Evolutionary conservation across 2,888 invertebrate species (phyloP).

Genomic region (Sipha maydis): DNA sequence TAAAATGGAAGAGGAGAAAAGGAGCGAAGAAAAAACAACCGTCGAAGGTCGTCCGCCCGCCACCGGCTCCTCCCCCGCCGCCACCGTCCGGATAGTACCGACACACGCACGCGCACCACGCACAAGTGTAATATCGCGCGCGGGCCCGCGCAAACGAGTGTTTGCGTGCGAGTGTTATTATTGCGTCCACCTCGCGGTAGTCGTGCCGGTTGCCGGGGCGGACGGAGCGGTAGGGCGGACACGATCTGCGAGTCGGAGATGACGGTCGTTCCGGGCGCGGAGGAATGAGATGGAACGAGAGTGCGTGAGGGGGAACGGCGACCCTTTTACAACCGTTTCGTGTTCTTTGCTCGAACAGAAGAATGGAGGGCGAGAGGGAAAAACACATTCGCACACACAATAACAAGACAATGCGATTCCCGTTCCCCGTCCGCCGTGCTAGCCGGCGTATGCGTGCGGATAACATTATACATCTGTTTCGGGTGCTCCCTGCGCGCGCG

Average conservation of each 20-base stretch:
- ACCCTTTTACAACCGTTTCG: constrained; percentile 29
- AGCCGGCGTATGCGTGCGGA: too few relatives aligned
- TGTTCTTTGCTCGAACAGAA: background rate
- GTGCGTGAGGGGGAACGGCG: background rate
- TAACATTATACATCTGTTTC: too few relatives aligned
- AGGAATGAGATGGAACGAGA: background rate
- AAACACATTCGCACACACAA: background rate
- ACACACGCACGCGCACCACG: background rate
- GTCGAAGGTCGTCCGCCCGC: constrained; percentile 21
- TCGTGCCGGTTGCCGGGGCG: background rate
- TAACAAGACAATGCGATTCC: background rate
- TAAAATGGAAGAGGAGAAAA: background rate
- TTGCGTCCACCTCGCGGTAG: background rate
- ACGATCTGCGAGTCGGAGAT: background rate
- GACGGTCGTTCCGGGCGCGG: background rate
- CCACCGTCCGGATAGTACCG: background rate
- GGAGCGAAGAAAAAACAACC: background rate
- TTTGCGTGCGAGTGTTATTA: background rate
- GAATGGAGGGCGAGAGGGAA: background rate
- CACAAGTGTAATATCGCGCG: background rate
- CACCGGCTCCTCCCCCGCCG: background rate
- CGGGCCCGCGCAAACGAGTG: background rate
- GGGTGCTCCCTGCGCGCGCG: background rate
- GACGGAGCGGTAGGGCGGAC: background rate
- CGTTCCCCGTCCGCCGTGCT: background rate